Evolutionary conservation across 2,797 vertebrate species (phyloP), one percentile per base, ranked within the genome.

Genomic region (Antrozous pallidus): DNA sequence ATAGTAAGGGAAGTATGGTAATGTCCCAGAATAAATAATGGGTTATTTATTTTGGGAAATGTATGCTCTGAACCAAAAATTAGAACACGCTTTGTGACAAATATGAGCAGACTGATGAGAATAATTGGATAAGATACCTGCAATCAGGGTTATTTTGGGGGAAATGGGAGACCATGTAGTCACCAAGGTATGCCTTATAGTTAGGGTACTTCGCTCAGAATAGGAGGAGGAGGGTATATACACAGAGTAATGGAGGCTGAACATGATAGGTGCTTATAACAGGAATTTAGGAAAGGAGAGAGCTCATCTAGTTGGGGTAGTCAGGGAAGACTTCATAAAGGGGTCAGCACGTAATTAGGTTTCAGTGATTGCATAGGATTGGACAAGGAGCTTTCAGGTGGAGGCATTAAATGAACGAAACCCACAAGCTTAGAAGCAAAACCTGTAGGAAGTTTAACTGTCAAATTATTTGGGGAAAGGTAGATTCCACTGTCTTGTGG

Each of bases 41-140:
- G 33, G 5, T 51, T 88, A 70, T 75, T 94, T 94, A 38, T 85
- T 91, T 63, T 51, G 61, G 54, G 79, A 82, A 90, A 92, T 1
- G 33, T 40, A 65, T 13, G 45, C 54, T 92, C 8, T 81, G 61
- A 88, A 78, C 5, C 54, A n/a, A 77, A 82, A 91, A 81, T 71
- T 51, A 78, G 40, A 71, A 78, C 10, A 91, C 11, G 24, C 56
- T 3, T 14, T 94, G 0, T 84, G 77, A 90, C 36, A 84, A 83
- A 36, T 86, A 88, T 70, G 47, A 58, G 18, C 14, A 71, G 70
- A 45, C 16, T 61, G n/a, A 74, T 63, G 79, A 90, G 26, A 78
- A 54, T 77, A 91, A 88, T 71, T 93, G 77, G 42, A 67, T 42
- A 70, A 65, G 22, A 83, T 38, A 80, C 17, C 2, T 38, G 28